Evolutionary conservation across 1,140 invertebrate genomes (phyloP), one percentile per base, ranked within the genome.

Genomic region (Aphelenchoides besseyi): DNA sequence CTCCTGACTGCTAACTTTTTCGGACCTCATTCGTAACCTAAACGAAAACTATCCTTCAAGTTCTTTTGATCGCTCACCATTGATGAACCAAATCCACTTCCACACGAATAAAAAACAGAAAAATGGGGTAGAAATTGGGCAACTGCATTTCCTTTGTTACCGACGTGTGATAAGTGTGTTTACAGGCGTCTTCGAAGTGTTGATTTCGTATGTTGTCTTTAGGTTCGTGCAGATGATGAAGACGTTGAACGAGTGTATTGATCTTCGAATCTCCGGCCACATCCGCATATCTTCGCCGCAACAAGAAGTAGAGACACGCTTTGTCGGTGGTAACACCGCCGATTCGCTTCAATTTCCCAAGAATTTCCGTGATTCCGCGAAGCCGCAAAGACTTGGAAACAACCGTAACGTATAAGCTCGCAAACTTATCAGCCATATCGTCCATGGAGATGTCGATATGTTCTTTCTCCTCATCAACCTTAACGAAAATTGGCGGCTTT

Each of bases 81-180:
- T 74, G 71, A 41, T 76, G 30, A 2, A 74, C 74, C 33, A 74
- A 33, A 75, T 74, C 72, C 0, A 74, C 73, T 8, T 57, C 52
- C 2, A 74, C 53, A 41, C 63, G n/a, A 9, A 52, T 30, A n/a
- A 74, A n/a, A 35, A 74, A 74, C 26, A 77, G 23, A 37, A 76
- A 74, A n/a, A 75, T 48, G 16, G 29, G 66, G 23, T 54, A 35
- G 18, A 55, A 75, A 32, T 2, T 52, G 16, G 72, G 72, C 12
- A 74, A 35, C 41, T 75, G 66, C 72, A 74, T 74, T 23, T 67
- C 28, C 1, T 57, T 41, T 5, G 33, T n/a, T 12, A 59, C 5
- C 2, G 36, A 12, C 3, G n/a, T 59, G 55, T 8, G 12, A 8
- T 5, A 59, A 28, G 55, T 48, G 41, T 48, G 41, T 23, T 48